Evolutionary conservation across 1,140 invertebrate species (phyloP), one percentile per base, ranked within the genome.

Genomic region (Pogonus chalceus): DNA sequence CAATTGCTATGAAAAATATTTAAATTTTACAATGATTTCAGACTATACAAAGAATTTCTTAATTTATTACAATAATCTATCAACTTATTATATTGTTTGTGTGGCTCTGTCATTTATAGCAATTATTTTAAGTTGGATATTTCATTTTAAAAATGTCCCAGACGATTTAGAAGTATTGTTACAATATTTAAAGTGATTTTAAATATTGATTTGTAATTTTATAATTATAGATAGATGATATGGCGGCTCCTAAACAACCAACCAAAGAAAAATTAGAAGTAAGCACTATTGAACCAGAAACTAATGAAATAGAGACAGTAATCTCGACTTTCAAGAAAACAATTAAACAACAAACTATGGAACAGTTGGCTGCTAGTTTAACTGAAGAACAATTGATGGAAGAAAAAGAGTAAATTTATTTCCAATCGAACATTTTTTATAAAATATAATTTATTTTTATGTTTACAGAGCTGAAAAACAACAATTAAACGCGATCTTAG

Each of bases 51-150:
- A 43, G 18, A 43, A 43, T 43, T 18, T 43, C 18, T 9, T 9
- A 12, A 43, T 43, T 12, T 43, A 43, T 18, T 43, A 43, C 37
- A 18, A 43, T 43, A 43, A 43, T 43, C 18, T 43, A 18, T 43
- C 37, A 18, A 43, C 37, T 7, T 43, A 43, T 43, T 43, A 43
- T 43, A 16, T 43, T 7, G 18, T 43, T 12, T 43, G 37, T 43
- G 37, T 43, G 4, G 7, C 18, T 18, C 7, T 43, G 37, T 43
- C 37, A 43, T 7, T 43, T 7, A 12, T 18, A 4, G 37, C 37
- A 18, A 43, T 43, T 10, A 43, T 9, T 12, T 18, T 43, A 43
- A 43, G 9, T 12, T 43, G 37, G 37, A 12, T 43, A 10, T 43
- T 12, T 18, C 18, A 43, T 43, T 7, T 14, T 14, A 31, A 31